phyloP scores from a whole-genome alignment of 2,797 vertebrate genomes.

The Adelosebastes latens region DNA sequence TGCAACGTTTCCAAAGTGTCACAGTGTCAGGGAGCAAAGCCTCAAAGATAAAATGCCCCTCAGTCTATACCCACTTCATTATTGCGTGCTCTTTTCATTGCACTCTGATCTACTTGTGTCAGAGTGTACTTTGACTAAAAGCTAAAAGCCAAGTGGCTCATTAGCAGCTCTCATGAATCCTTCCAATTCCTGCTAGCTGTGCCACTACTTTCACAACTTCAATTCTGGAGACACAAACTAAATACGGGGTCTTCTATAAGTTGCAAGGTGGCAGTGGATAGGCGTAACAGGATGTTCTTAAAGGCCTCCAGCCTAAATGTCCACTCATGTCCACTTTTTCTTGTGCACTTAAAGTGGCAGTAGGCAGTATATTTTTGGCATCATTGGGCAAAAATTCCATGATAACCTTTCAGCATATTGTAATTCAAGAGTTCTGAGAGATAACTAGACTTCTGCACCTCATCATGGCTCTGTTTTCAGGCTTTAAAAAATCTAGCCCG shows the following conservation, averaged over 20 bases:
- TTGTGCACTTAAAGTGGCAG: background rate
- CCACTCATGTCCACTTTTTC: background rate
- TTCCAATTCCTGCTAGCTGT: slow-evolving; percentile 30
- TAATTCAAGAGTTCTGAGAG: too few relatives aligned
- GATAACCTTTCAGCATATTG: too few relatives aligned
- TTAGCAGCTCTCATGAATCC: slow-evolving; percentile 52
- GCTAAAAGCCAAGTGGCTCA: slow-evolving; percentile 68
- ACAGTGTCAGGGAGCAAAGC: slow-evolving; percentile 25
- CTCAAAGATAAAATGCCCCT: slow-evolving; percentile 42
- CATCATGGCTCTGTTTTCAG: too few relatives aligned
- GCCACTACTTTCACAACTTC: slow-evolving; percentile 22
- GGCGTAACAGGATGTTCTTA: background rate
- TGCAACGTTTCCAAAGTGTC: slow-evolving; percentile 11
- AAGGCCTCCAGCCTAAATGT: background rate
- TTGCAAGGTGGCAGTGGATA: background rate
- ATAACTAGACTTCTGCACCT: too few relatives aligned
- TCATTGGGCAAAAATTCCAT: too few relatives aligned
- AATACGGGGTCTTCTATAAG: background rate
- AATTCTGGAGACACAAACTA: background rate
- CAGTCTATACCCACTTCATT: slow-evolving; percentile 64
- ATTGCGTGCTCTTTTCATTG: slow-evolving; percentile 61
- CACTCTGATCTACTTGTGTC: slow-evolving; percentile 66
- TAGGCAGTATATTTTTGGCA: too few relatives aligned
- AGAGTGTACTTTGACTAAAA: slow-evolving; percentile 64
- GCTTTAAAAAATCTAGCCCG: too few relatives aligned